Evolutionary conservation across 2,113 vertebrate genomes (phyloP).

Genomic region (Haplochromis vanheusdeni): DNA sequence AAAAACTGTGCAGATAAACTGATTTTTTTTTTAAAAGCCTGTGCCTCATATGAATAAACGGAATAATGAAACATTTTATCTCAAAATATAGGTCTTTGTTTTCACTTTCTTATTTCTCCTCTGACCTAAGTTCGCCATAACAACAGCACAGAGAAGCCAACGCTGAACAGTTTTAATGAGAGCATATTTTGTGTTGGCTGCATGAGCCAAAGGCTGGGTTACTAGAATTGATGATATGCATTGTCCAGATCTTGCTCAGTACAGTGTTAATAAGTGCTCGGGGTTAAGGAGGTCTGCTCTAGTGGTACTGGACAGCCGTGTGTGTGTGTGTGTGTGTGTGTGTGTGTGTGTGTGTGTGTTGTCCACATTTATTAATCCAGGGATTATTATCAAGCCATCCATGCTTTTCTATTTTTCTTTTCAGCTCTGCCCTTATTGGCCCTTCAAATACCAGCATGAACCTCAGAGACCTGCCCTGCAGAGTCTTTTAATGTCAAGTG

Average conservation of each 20-base stretch:
- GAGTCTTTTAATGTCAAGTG: not conserved
- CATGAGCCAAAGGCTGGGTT: not conserved
- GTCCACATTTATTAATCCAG: not conserved
- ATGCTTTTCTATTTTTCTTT: not conserved
- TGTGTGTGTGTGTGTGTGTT: not conserved
- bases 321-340: not conserved
- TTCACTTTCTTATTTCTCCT: not conserved
- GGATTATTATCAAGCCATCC: not conserved
- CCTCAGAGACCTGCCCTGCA: not conserved
- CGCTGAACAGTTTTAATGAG: not conserved
- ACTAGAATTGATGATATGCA: not conserved
- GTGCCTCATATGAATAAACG: not conserved
- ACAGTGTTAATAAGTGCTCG: not conserved
- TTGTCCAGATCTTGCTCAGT: not conserved
- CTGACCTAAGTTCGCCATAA: not conserved
- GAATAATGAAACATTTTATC: not conserved
- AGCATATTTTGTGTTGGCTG: not conserved
- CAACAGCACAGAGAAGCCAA: not conserved
- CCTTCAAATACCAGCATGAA: not conserved
- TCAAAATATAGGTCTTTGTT: not conserved
- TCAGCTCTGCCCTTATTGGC: not conserved
- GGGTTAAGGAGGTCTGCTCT: not conserved
- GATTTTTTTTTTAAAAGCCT: not conserved
- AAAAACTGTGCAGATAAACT: not conserved
- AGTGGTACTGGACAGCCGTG: not conserved